Evolutionary conservation across 2,797 vertebrate genomes (phyloP), one percentile per base, ranked within the genome.

Genomic region (Clarias pachynema): DNA sequence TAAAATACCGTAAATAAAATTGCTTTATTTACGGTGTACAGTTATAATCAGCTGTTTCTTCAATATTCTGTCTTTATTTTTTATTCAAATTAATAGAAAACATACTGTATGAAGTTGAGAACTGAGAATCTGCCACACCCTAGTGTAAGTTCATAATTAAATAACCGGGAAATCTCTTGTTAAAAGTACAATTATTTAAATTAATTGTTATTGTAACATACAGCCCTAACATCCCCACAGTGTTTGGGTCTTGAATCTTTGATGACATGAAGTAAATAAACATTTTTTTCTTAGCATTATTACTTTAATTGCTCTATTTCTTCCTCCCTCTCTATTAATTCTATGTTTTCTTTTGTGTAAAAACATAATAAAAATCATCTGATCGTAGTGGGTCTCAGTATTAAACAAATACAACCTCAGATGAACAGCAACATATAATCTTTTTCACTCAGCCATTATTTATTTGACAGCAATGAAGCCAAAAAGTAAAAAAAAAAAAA

Each of bases 281-380:
- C 31, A 37, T 78, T 69, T 16, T 22, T 69, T 1, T 22, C 31
- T 69, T 34, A 22, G 59, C 2, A 37, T 72, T 72, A 12, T 49
- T 44, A 44, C 22, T 75, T 77, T 88, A 70, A 79, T 62, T 34
- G 69, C 83, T 89, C 69, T 79, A 4, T 72, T 86, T 86, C 73
- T 74, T 86, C 49, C 49, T 53, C 49, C 2, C 49, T 53, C 49
- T 53, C 49, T 53, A 53, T 53, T 53, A 53, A 53, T 53, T 53
- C 49, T 53, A 3, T 14, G 2, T 49, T 49, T 49, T 49, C 12
- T 49, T 49, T 12, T 53, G 49, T 53, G 49, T 53, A 53, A 49
- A 49, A 49, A 12, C 44, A 49, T 12, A 49, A 53, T 14, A 14
- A 53, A 53, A 53, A 53, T 53, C 49, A 53, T 53, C 12, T 53